These are phyloP conservation scores for Aspidapion aeneum DNA, from an alignment of 2,888 invertebrate genomes.

Conservation along the genomic window DNA sequence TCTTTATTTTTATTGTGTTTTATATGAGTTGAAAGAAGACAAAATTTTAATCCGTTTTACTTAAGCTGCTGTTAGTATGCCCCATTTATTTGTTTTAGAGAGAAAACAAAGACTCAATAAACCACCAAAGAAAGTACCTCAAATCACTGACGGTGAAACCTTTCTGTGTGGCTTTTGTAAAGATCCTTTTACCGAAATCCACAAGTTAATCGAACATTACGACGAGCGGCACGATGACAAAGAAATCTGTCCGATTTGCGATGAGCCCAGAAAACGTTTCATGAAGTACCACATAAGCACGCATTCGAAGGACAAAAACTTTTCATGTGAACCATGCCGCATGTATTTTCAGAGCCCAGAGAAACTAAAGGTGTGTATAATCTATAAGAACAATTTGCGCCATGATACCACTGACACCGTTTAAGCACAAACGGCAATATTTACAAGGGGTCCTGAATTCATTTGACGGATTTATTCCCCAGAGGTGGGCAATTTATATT, in stretches of 20 bases:
- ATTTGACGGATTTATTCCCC: too few species aligned
- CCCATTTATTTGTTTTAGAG: neutral
- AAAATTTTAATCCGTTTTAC: too few species aligned
- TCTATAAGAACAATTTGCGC: too few species aligned
- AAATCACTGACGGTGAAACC: neutral
- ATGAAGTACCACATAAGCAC: neutral
- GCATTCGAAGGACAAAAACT: neutral
- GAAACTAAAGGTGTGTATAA: too few species aligned
- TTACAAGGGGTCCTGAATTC: too few species aligned
- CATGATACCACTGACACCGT: too few species aligned
- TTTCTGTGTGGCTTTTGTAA: neutral
- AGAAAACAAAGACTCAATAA: neutral
- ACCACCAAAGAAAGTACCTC: neutral
- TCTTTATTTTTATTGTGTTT: too few species aligned
- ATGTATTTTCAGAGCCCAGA: neutral
- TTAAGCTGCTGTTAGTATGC: too few species aligned
- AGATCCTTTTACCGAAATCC: neutral
- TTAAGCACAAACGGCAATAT: too few species aligned
- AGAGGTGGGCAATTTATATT: too few species aligned
- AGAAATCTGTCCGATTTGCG: neutral
- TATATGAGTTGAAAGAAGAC: too few species aligned
- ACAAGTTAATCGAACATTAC: neutral
- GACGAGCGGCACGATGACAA: neutral
- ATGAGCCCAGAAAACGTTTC: neutral
- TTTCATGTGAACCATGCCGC: neutral